These are phyloP conservation scores for Drosophila neonasuta DNA, from an alignment of 2,888 invertebrate genomes.

Conservation along the genomic window DNA sequence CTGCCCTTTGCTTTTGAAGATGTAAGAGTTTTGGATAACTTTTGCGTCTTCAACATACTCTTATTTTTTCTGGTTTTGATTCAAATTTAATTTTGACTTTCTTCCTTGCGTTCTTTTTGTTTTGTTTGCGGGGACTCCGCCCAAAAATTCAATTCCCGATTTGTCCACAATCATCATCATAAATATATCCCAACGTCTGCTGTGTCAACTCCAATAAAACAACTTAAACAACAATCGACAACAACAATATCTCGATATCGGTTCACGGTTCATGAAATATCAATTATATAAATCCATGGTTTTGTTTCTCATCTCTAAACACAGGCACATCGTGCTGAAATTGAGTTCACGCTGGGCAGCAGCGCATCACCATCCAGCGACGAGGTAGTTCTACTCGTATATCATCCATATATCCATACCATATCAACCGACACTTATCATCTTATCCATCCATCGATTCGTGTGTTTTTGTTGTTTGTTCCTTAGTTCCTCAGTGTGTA, in stretches of 20 bases:
- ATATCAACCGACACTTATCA: constrained; percentile 12
- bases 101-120: constrained; percentile 41
- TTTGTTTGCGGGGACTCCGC: constrained; percentile 40
- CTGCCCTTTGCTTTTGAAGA: not conserved
- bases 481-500: constrained; percentile 15
- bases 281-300: constrained; percentile 50
- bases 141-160: constrained; percentile 11
- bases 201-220: not conserved
- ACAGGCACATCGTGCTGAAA: constrained; percentile 94
- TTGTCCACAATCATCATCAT: constrained; percentile 29
- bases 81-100: constrained; percentile 35
- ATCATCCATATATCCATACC: constrained; percentile 3
- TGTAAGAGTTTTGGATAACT: constrained; percentile 1
- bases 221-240: constrained; percentile 27
- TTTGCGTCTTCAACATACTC: not conserved
- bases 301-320: constrained; percentile 55
- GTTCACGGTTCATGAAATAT: constrained; percentile 64
- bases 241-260: constrained; percentile 48
- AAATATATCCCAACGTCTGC: not conserved
- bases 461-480: constrained; percentile 40
- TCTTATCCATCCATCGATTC: constrained; percentile 9
- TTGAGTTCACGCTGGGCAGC: constrained; percentile 93
- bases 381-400: constrained; percentile 86
- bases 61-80: not conserved
- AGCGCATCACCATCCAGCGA: constrained; percentile 84